Percentiles rank a stretch among this genome's conserved stretches.
Conservation (phyloP, 2,888 invertebrate genomes). For the Himalopsyche anomala region DNA sequence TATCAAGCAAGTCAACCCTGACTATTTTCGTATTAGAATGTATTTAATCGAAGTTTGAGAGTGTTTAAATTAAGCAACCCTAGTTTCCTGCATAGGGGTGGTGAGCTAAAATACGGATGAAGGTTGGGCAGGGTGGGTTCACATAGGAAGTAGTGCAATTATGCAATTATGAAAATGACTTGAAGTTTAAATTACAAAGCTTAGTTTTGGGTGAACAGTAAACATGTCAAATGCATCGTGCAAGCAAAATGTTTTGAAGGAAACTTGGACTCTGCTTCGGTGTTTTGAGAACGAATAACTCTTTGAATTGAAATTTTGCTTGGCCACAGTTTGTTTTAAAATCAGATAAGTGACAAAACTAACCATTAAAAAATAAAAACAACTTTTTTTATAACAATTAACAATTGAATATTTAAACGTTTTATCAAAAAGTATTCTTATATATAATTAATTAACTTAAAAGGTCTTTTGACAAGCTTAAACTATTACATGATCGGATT, state of each 20-base stretch:
- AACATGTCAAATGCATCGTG: constrained; percentile 57
- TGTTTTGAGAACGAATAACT: not conserved
- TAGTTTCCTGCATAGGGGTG: constrained; percentile 8
- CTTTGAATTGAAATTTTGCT: not conserved
- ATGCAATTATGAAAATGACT: constrained; percentile 62
- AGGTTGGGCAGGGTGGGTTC: not conserved
- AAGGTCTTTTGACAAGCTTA: too few species aligned
- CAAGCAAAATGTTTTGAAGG: constrained; percentile 42
- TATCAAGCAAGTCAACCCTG: too few species aligned
- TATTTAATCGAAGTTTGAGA: constrained; percentile 28
- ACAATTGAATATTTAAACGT: too few species aligned
- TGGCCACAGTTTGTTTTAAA: not conserved
- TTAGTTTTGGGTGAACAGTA: constrained; percentile 49
- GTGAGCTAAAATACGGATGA: not conserved
- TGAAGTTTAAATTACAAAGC: constrained; percentile 56
- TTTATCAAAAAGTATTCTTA: too few species aligned
- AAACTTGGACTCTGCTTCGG: not conserved
- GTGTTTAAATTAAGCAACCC: constrained; percentile 5
- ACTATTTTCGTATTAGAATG: not conserved
- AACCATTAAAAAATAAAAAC: too few species aligned
- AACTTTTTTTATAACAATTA: too few species aligned
- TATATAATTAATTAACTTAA: too few species aligned
- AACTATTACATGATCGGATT: too few species aligned
- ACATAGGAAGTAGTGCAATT: constrained; percentile 51
- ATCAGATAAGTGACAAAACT: too few species aligned